Percentiles rank a stretch among this genome's conserved stretches.
phyloP scores from a whole-genome alignment of 2,113 vertebrate species.

The Podarcis raffonei region DNA sequence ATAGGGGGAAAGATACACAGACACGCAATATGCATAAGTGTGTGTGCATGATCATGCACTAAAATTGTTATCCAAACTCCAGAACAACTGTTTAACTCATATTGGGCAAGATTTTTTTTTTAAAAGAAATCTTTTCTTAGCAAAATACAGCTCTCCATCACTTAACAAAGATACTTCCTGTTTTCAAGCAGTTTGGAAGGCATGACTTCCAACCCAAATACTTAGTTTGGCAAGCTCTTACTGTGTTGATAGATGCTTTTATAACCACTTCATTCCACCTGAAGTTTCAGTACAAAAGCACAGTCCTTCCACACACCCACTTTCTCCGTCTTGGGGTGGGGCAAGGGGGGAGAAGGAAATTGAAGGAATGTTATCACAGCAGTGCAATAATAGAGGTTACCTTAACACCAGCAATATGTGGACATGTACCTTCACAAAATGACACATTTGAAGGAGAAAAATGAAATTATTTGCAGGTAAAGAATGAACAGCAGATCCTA shows the following conservation, averaged over 20 bases:
- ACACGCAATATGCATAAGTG: not conserved
- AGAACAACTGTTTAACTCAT: slow-evolving; percentile 76
- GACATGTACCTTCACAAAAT: slow-evolving; percentile 63
- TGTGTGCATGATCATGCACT: not conserved
- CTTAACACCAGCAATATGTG: slow-evolving; percentile 66
- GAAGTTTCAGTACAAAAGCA: slow-evolving; percentile 77
- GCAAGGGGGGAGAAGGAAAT: slow-evolving; percentile 58
- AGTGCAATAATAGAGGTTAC: slow-evolving; percentile 67
- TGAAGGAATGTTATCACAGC: slow-evolving; percentile 61
- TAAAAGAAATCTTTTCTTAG: slow-evolving; percentile 74
- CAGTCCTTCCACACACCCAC: not conserved
- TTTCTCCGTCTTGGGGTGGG: slow-evolving; percentile 16
- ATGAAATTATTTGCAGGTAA: slow-evolving; percentile 48
- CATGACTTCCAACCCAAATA: slow-evolving; percentile 87
- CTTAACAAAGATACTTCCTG: slow-evolving; percentile 91
- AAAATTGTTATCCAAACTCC: slow-evolving; percentile 33
- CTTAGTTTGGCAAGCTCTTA: slow-evolving; percentile 83
- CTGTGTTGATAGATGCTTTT: slow-evolving; percentile 84
- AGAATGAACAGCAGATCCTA: slow-evolving; percentile 50
- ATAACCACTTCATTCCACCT: slow-evolving; percentile 82
- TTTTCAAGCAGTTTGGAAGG: slow-evolving; percentile 85
- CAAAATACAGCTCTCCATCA: slow-evolving; percentile 84
- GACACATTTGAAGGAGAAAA: slow-evolving; percentile 45
- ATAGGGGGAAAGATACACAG: not conserved
- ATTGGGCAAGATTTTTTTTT: slow-evolving; percentile 68